These are phyloP conservation scores for Phalacrocorax brasilianus DNA, from an alignment of 2,113 vertebrate genomes.

Conservation along the genomic window DNA sequence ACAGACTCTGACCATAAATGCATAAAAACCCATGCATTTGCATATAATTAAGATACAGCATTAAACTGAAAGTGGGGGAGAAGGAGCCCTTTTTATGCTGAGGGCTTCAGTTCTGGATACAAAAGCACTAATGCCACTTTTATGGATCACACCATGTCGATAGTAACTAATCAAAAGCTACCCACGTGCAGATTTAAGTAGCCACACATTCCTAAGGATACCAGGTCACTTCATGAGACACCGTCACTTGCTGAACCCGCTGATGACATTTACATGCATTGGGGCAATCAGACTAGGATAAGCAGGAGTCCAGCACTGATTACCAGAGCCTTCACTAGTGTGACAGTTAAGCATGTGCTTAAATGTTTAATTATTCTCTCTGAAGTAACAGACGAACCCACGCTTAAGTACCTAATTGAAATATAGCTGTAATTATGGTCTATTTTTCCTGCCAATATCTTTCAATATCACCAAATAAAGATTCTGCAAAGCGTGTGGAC, in stretches of 20 bases:
- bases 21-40: not conserved
- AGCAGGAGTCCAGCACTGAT: not conserved
- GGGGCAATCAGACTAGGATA: not conserved
- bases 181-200: not conserved
- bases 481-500: not conserved
- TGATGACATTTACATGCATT: not conserved
- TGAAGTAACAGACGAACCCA: not conserved
- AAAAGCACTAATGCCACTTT: not conserved
- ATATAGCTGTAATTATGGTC: not conserved
- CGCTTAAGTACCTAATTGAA: not conserved
- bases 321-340: not conserved
- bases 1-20: not conserved
- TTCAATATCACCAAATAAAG: not conserved
- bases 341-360: not conserved
- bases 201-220: not conserved
- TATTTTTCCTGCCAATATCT: not conserved
- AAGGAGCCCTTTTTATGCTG: not conserved
- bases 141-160: not conserved
- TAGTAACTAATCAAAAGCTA: not conserved
- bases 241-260: not conserved
- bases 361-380: not conserved
- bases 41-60: not conserved
- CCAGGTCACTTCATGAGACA: not conserved
- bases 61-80: not conserved
- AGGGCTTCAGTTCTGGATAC: not conserved